phyloP scores from a whole-genome alignment of 2,888 invertebrate genomes.

The Caenorhabditis sp. region DNA sequence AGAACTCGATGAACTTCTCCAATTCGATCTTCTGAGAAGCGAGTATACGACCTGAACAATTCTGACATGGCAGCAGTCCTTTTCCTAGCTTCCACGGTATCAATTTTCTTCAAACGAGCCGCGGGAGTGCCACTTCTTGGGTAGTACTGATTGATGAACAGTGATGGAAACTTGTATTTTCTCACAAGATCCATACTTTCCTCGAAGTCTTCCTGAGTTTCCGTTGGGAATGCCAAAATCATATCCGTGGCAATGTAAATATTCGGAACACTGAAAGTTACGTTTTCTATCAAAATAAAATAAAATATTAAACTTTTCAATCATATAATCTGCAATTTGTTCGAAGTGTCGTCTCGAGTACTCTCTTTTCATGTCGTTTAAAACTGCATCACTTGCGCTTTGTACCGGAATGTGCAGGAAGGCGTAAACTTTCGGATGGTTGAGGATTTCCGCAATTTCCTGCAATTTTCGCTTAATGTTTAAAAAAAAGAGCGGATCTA shows the following conservation, averaged over 20 bases:
- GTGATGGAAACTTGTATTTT: conserved; percentile 88
- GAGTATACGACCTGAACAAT: conserved; percentile 84
- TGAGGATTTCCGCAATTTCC: conserved; percentile 89
- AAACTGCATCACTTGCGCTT: conserved; percentile 94
- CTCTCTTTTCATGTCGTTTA: conserved; percentile 94
- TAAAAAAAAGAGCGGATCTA: conserved; percentile 66
- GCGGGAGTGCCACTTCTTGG: conserved; percentile 96
- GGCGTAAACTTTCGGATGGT: conserved; percentile 91
- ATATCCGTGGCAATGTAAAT: conserved; percentile 97
- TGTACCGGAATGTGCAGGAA: conserved; percentile 98
- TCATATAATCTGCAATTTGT: conserved; percentile 89
- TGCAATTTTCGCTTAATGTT: conserved; percentile 71
- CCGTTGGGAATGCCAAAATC: conserved; percentile 98
- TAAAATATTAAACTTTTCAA: conserved; percentile 82
- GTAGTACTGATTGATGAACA: conserved; percentile 98
- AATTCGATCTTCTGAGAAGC: conserved; percentile 84
- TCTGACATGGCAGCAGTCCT: conserved; percentile 91
- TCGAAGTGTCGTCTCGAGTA: conserved; percentile 92
- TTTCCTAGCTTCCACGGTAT: conserved; percentile 85
- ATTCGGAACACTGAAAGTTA: conserved; percentile 90
- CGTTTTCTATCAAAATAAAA: neutral
- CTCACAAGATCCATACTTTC: conserved; percentile 87
- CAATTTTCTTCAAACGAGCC: conserved; percentile 86
- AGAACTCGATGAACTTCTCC: conserved; percentile 83
- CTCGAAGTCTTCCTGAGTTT: conserved; percentile 91